Evolutionary conservation across 1,140 invertebrate species (phyloP).

Genomic region (Oedothorax gibbosus): DNA sequence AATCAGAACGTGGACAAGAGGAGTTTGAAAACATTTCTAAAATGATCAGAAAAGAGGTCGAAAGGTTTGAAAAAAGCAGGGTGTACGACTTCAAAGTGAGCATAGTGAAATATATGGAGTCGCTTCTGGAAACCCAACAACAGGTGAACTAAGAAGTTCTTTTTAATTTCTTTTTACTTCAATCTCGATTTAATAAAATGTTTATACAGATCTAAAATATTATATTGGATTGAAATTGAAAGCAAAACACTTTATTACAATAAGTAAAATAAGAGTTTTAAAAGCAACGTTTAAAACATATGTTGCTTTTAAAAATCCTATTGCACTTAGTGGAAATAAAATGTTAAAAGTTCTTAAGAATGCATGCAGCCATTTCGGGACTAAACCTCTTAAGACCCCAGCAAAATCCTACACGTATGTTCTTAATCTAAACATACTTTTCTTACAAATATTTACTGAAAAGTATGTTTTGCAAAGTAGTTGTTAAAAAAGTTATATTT

Average conservation of each 20-base stretch:
- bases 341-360: too few species aligned
- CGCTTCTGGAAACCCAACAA: constrained; percentile 94
- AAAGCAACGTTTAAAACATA: neutral
- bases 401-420: too few species aligned
- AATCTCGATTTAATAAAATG: neutral
- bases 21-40: constrained; percentile 97
- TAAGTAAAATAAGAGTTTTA: constrained; percentile 60
- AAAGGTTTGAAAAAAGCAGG: constrained; percentile 88
- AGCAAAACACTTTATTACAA: constrained; percentile 23
- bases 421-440: too few species aligned
- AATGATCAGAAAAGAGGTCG: constrained; percentile 96
- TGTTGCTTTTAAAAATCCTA: neutral
- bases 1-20: constrained; percentile 95
- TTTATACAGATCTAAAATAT: constrained; percentile 38
- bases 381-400: too few species aligned
- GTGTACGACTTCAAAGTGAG: constrained; percentile 91
- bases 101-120: constrained; percentile 91
- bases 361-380: too few species aligned
- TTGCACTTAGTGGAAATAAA: too few species aligned
- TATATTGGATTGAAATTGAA: constrained; percentile 2
- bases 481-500: too few species aligned
- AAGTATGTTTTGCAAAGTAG: too few species aligned
- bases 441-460: too few species aligned
- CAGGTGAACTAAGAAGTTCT: constrained; percentile 76
- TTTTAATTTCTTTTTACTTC: constrained; percentile 21